phyloP scores from a whole-genome alignment of 1,140 invertebrate genomes.

The Brachionus koreanus region DNA sequence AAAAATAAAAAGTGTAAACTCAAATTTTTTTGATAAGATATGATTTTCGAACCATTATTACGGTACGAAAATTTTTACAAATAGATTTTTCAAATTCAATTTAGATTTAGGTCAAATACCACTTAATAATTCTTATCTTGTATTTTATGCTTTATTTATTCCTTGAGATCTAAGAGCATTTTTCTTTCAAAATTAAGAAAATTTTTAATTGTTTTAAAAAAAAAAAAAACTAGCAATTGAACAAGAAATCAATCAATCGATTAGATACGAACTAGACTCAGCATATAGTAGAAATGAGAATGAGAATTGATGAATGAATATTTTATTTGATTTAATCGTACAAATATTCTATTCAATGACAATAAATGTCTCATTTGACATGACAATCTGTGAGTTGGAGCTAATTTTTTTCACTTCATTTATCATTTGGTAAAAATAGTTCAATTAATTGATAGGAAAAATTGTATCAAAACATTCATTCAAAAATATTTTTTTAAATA shows the following conservation, averaged over 20 bases:
- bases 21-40: not conserved
- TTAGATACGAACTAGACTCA: not conserved
- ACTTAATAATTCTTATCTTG: not conserved
- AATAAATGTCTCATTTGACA: not conserved
- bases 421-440: not conserved
- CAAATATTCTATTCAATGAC: not conserved
- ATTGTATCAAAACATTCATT: no score
- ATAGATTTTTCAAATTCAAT: not conserved
- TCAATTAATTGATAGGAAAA: no score
- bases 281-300: not conserved
- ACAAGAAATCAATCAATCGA: not conserved
- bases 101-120: not conserved
- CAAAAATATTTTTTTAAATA: no score
- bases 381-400: not conserved
- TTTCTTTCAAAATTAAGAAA: not conserved
- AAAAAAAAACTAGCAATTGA: not conserved
- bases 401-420: not conserved
- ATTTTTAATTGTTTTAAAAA: not conserved
- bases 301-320: not conserved
- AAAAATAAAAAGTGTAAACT: not conserved
- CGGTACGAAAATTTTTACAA: not conserved
- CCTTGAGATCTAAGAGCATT: not conserved
- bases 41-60: not conserved
- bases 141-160: slow-evolving; percentile 6
- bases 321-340: not conserved